phyloP scores from a whole-genome alignment of 2,113 vertebrate genomes.

The Lophotis ruficrista region DNA sequence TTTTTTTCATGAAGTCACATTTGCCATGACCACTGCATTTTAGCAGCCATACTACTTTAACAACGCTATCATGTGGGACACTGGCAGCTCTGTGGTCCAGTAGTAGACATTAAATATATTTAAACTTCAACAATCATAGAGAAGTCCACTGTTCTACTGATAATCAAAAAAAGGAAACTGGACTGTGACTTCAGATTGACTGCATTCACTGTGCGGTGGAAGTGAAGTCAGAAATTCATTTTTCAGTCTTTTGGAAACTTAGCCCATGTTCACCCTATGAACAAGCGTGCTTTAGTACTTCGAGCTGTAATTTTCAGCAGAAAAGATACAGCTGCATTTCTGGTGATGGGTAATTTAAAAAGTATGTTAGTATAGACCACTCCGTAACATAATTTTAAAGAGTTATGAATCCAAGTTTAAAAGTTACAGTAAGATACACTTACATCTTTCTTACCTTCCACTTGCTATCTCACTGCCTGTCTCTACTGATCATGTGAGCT shows the following conservation, averaged over 20 bases:
- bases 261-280: neutral
- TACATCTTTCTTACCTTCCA: neutral
- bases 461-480: conserved; percentile 1
- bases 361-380: neutral
- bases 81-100: neutral
- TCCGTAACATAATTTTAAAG: neutral
- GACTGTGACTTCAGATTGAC: neutral
- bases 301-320: neutral
- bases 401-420: conserved; percentile 7
- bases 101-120: neutral
- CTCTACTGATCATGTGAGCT: neutral
- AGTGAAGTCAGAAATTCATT: neutral
- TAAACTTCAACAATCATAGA: neutral
- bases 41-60: neutral
- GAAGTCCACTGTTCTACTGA: neutral
- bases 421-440: neutral
- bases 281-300: neutral
- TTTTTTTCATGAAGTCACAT: neutral
- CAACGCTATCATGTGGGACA: neutral
- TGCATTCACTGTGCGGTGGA: neutral
- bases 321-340: neutral
- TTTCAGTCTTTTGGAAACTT: neutral
- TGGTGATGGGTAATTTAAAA: neutral
- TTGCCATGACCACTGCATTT: neutral
- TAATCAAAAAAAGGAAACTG: neutral